Conservation (phyloP, 2,797 vertebrate species). For the Spheniscus humboldti region DNA sequence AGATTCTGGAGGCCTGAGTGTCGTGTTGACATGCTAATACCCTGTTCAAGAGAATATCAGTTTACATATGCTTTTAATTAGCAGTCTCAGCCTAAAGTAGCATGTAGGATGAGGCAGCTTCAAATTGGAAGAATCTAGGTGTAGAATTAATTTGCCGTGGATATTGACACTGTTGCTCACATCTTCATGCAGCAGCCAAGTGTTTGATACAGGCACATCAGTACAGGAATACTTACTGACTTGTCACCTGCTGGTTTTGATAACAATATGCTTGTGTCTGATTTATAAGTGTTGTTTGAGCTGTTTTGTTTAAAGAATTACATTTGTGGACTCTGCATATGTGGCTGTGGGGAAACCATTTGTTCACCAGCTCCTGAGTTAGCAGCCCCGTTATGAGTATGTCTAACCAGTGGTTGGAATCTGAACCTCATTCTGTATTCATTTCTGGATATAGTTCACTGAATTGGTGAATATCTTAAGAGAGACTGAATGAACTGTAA, state of each 20-base stretch:
- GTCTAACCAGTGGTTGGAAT: not conserved
- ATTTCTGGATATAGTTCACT: not conserved
- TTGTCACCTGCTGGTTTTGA: not conserved
- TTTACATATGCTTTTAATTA: not conserved
- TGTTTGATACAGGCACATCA: not conserved
- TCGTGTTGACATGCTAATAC: not conserved
- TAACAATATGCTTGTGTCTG: not conserved
- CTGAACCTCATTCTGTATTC: not conserved
- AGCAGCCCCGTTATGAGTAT: accelerated
- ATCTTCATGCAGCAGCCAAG: not conserved
- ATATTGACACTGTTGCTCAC: not conserved
- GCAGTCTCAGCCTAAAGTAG: not conserved
- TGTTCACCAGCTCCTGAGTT: not conserved
- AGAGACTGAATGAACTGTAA: not conserved
- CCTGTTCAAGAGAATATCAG: not conserved
- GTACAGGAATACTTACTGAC: not conserved
- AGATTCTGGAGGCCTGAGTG: not conserved
- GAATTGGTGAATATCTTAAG: not conserved
- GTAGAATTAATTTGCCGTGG: not conserved
- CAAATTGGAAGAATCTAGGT: not conserved
- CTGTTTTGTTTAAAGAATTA: not conserved
- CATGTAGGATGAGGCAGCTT: not conserved
- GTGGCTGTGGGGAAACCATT: not conserved
- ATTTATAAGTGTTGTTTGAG: not conserved
- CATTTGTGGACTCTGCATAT: not conserved